Evolutionary conservation across 2,888 invertebrate genomes (phyloP), one percentile per base, ranked within the genome.

Genomic region (Willowsia nigromaculata): DNA sequence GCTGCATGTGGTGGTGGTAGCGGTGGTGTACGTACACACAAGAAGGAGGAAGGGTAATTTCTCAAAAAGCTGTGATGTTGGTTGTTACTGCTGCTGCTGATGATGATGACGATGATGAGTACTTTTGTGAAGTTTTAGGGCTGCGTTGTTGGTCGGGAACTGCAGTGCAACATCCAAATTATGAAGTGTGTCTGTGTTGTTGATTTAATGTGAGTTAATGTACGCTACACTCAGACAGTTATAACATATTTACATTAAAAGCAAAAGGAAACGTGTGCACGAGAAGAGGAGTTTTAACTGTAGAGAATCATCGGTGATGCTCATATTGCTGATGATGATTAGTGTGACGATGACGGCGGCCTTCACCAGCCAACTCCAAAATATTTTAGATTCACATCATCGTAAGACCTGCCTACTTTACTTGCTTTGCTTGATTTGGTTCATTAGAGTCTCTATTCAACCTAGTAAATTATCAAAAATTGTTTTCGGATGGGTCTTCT

Each of bases 391-490:
- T 33, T 22, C 53, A 68, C 33, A 78, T 50, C 56, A 5, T 53
- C 9, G 78, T 25, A 78, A 56, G 56, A 50, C 83, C 68, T 83
- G 68, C 68, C 83, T 53, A 83, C 68, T 68, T 65, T 65, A 83
- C 83, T 83, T 88, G 89, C 90, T 82, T 88, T 88, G 86, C 90
- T 89, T 90, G 90, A 91, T 91, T 90, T 91, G 91, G 88, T 91
- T 91, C 91, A 91, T 91, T 91, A 91, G 91, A 91, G 91, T 87
- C 90, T 90, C 91, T 90, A 91, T 91, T 91, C 91, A 91, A 74
- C 86, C 84, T 74, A 74, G 88, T 82, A 91, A 91, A 91, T 91
- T 91, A 91, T 91, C 91, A 90, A 91, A 91, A 91, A 91, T 91
- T 91, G 91, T 91, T 91, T 83, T 91, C 90, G 90, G 91, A 90